Conservation (phyloP, 2,797 vertebrate species). For the Lutjanus argentimaculatus region DNA sequence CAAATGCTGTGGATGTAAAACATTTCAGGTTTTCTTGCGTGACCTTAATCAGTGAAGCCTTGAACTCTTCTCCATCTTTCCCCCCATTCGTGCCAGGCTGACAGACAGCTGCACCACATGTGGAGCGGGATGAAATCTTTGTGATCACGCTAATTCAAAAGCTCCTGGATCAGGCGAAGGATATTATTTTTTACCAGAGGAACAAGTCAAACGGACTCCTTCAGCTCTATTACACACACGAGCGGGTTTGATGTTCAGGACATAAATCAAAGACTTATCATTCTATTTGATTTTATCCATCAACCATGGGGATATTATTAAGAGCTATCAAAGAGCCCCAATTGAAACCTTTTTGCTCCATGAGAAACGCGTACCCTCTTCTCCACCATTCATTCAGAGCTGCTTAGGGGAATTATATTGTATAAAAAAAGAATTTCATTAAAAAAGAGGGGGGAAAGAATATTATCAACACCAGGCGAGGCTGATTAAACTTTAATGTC, state of each 20-base stretch:
- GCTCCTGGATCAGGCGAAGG: conserved; percentile 47
- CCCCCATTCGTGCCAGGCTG: not conserved
- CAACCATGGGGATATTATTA: conserved; percentile 80
- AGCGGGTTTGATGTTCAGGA: conserved; percentile 62
- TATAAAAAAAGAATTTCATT: conserved; percentile 61
- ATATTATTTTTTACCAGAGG: conserved; percentile 62
- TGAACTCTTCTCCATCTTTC: not conserved
- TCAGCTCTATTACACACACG: conserved; percentile 29
- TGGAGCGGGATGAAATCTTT: conserved; percentile 46
- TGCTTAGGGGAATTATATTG: conserved; percentile 67
- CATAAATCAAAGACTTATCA: conserved; percentile 81
- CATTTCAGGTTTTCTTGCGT: not conserved
- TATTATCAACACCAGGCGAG: conserved; percentile 65
- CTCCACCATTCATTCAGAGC: conserved; percentile 58
- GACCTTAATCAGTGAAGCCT: not conserved
- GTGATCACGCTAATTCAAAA: conserved; percentile 67
- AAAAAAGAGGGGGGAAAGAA: conserved; percentile 51
- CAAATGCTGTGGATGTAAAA: not conserved
- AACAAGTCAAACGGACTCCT: conserved; percentile 44
- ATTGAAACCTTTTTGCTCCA: conserved; percentile 83
- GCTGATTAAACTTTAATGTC: conserved; percentile 74
- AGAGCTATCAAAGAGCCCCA: conserved; percentile 76
- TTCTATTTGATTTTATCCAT: conserved; percentile 82
- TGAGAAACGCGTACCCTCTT: conserved; percentile 55
- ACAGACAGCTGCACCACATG: conserved; percentile 16